These are phyloP conservation scores for Montipora foliosa DNA, from an alignment of 64 coral and sea anemone genomes.

Conservation along the genomic window DNA sequence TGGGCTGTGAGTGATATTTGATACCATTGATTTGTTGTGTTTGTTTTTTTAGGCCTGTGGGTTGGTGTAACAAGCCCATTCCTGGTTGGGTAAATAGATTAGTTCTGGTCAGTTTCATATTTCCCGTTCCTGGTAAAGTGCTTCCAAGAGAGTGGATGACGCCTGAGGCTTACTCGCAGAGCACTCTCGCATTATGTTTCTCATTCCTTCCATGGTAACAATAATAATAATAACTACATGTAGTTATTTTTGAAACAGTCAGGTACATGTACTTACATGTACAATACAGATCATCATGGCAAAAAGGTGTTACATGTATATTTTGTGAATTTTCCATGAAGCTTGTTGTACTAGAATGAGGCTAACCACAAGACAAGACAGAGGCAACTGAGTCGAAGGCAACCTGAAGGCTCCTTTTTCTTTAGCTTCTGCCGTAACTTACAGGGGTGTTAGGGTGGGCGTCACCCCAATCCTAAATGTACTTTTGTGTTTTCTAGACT, in stretches of 20 bases:
- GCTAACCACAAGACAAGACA: too few relatives aligned
- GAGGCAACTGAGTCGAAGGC: too few relatives aligned
- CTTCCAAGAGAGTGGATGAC: conserved; percentile 94
- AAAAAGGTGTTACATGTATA: too few relatives aligned
- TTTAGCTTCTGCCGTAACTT: not conserved
- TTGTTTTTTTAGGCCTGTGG: too few relatives aligned
- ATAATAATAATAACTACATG: too few relatives aligned
- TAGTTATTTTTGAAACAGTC: too few relatives aligned
- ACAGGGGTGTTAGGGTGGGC: too few relatives aligned
- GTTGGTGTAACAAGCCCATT: conserved; percentile 91
- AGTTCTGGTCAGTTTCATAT: conserved; percentile 85
- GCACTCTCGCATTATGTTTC: conserved; percentile 30
- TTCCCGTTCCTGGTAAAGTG: conserved; percentile 93
- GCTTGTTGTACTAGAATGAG: too few relatives aligned
- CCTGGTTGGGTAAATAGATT: conserved; percentile 95
- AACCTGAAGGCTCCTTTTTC: too few relatives aligned
- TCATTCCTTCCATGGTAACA: conserved; percentile 68
- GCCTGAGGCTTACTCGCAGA: conserved; percentile 85
- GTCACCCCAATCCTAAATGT: not conserved
- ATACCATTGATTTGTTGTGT: not conserved
- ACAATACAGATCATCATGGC: too few relatives aligned
- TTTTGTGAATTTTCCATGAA: too few relatives aligned
- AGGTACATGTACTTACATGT: too few relatives aligned
- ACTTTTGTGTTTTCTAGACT: not conserved
- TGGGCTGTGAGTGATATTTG: not conserved